Percentiles rank a stretch among this genome's conserved stretches.
These are phyloP conservation scores for Cecidostiba fungosa DNA, from an alignment of 2,888 invertebrate species.

Conservation along the genomic window DNA sequence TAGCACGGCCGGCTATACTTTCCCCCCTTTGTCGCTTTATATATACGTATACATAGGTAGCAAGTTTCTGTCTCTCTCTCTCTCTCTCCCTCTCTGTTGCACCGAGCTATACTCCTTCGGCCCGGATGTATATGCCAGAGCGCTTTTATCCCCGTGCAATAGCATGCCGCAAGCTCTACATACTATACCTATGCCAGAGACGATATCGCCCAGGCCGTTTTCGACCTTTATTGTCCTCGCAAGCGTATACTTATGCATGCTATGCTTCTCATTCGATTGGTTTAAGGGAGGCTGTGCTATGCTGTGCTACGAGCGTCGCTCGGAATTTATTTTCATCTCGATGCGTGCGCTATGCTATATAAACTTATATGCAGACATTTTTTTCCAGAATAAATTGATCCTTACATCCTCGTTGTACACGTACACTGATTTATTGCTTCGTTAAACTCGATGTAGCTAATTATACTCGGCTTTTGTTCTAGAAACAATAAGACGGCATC, in stretches of 20 bases:
- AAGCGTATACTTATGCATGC: slow-evolving; percentile 5
- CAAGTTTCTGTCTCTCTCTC: neutral
- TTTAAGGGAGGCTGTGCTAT: neutral
- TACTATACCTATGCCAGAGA: neutral
- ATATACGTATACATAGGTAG: neutral
- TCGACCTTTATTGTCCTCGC: slow-evolving; percentile 44
- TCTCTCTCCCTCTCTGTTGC: neutral
- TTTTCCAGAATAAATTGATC: neutral
- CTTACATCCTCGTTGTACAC: neutral
- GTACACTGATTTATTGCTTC: neutral
- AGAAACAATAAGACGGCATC: neutral
- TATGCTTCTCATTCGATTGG: slow-evolving; percentile 35
- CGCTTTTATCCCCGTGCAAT: slow-evolving; percentile 34
- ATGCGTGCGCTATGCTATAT: neutral
- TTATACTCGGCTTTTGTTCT: neutral
- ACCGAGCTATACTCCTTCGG: neutral
- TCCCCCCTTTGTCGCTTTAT: neutral
- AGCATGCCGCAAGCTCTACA: neutral
- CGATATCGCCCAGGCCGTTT: slow-evolving; percentile 22
- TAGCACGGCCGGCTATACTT: slow-evolving; percentile 6
- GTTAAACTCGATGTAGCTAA: neutral
- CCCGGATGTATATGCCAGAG: neutral
- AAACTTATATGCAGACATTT: neutral
- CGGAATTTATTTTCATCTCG: slow-evolving; percentile 24
- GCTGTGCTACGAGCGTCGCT: neutral